Evolutionary conservation across 2,113 vertebrate species (phyloP).

Genomic region (Odocoileus virginianus): DNA sequence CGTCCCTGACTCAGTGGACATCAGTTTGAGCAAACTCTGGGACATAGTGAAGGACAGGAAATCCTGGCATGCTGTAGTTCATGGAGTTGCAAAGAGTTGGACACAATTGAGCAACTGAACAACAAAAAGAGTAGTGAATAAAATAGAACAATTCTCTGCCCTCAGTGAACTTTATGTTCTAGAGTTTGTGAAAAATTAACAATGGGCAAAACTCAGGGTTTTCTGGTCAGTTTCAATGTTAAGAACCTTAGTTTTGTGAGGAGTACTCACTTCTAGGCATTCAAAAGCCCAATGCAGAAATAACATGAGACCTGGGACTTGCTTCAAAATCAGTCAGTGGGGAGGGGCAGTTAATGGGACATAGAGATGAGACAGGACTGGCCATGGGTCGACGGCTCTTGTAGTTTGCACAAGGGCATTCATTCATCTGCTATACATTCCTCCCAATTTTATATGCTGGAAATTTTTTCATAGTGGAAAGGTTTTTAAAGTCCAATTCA

Average conservation of each 20-base stretch:
- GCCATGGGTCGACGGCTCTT: fast-evolving
- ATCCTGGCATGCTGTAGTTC: background rate
- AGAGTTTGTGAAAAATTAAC: background rate
- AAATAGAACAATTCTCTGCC: background rate
- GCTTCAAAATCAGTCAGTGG: background rate
- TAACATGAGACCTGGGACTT: background rate
- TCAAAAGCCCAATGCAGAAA: background rate
- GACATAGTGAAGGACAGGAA: background rate
- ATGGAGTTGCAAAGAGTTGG: background rate
- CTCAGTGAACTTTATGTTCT: background rate
- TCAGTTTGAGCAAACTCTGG: background rate
- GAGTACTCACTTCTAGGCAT: background rate
- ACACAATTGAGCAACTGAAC: background rate
- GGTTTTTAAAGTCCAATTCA: background rate
- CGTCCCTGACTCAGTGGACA: background rate
- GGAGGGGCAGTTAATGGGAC: background rate
- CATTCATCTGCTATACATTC: background rate
- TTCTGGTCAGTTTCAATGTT: background rate
- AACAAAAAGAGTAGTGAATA: background rate
- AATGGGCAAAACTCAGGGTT: background rate
- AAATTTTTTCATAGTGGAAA: background rate
- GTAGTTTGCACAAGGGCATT: background rate
- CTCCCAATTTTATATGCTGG: background rate
- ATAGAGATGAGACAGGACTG: background rate
- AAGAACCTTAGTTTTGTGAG: background rate